Evolutionary conservation across 2,888 invertebrate species (phyloP), one percentile per base, ranked within the genome.

Genomic region (Cyaniris semiargus): DNA sequence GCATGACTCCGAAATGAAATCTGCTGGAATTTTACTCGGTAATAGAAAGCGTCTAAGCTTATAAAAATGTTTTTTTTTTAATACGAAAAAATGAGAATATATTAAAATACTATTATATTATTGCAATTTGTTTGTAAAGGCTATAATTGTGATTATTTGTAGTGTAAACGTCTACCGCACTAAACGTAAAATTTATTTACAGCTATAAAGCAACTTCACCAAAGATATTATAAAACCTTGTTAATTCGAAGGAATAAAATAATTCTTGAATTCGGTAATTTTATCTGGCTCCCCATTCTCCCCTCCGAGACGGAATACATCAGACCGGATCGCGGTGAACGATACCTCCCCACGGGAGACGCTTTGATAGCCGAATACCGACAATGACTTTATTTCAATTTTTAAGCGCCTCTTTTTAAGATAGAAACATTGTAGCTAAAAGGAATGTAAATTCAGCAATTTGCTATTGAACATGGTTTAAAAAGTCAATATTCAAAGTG

Each of bases 301-400:
- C 79, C 70, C 70, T 56, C 76, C 79, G 79, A 80, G 82, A 80
- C 81, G 85, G 86, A 90, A 90, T 89, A 90, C 89, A 89, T 90
- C 90, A 89, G 89, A 90, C 87, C 86, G 84, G 84, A 84, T 85
- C 83, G 86, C 86, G 87, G 88, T 90, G 90, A 90, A 81, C 84
- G 85, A 86, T 87, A 87, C 87, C 85, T 84, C 82, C 81, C 80
- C 70, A 70, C 79, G 80, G 81, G 81, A 80, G 78, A 76, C 83
- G 85, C 86, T 88, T 86, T 88, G 86, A 85, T 84, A 83, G 82
- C 80, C 82, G 83, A 83, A 83, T 83, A 38, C 75, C 38, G 75
- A 76, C 56, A 38, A 34, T 76, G 84, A 81, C 81, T 82, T 84
- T 83, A 76, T 76, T 60, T 76, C 75, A 76, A 60, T 76, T 76